Evolutionary conservation across 2,888 invertebrate genomes (phyloP), one percentile per base, ranked within the genome.

Genomic region (Eubasilissa splendida): DNA sequence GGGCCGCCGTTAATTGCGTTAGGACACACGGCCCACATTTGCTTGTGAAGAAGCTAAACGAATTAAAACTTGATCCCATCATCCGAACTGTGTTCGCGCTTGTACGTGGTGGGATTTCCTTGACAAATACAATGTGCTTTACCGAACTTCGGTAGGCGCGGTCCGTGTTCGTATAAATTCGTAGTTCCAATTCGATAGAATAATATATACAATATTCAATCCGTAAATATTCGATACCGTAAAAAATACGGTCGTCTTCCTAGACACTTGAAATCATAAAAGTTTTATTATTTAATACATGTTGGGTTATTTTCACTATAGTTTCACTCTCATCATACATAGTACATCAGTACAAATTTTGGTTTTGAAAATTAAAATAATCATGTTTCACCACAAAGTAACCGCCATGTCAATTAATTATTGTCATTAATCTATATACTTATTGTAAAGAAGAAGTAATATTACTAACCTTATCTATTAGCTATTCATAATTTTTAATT

Each of bases 41-140:
- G 70, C 70, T 70, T 70, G 70, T 54, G 70, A 70, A 70, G 70
- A 70, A 70, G 70, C 54, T 70, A 70, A 70, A 31, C 70, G 70
- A 70, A 70, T 70, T 70, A 70, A 70, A 70, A 70, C 53, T 70
- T 70, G 70, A 70, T 70, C 70, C 53, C 70, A 70, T 53, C 70
- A 53, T 54, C 70, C 70, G 11, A 22, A 12, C 70, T 54, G 53
- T 70, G 53, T 14, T 54, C 53, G 54, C 70, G 54, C 54, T 22
- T 14, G 53, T 53, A 70, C 70, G 70, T 70, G 70, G 22, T 53
- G 11, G 70, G 54, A 70, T 68, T 70, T 70, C 70, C 70, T 70
- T 53, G 70, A 54, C 70, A 70, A 70, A 70, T 70, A 70, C 22
- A 70, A 22, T 53, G 70, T 70, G 54, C 70, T 22, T 53, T 14